Percentiles rank a stretch among this genome's conserved stretches.
Conservation (phyloP, 2,797 vertebrate genomes). For the Intellagama lesueurii region DNA sequence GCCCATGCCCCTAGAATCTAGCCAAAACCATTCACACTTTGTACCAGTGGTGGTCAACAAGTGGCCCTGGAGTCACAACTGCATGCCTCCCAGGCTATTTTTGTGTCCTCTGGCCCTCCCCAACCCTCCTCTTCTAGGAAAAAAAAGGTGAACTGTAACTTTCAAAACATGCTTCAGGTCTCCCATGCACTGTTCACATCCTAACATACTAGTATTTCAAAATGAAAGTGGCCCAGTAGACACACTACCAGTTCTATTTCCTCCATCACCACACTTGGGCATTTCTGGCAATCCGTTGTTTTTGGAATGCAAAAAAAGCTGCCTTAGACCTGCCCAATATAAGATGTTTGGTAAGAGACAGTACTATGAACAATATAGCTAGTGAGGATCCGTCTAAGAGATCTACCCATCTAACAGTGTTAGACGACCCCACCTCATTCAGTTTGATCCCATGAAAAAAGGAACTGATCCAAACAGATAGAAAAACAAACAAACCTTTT, state of each 20-base stretch:
- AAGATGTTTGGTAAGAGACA: not conserved
- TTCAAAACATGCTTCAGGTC: too few species aligned
- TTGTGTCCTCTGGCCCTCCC: too few species aligned
- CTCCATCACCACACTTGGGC: not conserved
- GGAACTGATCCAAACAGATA: constrained; percentile 47
- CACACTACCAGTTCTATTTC: too few species aligned
- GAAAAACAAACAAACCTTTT: constrained; percentile 73
- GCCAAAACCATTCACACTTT: not conserved
- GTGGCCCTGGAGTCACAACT: too few species aligned
- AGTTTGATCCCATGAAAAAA: not conserved
- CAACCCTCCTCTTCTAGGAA: too few species aligned
- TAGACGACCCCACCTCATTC: not conserved
- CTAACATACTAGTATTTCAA: too few species aligned
- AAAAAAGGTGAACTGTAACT: too few species aligned
- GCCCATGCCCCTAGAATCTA: not conserved
- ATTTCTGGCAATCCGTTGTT: too few species aligned
- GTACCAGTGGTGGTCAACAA: too few species aligned
- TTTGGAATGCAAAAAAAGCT: too few species aligned
- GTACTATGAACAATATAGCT: not conserved
- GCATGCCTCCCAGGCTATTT: not conserved
- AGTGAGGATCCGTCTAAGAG: not conserved
- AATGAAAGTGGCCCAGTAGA: too few species aligned
- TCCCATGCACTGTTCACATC: too few species aligned
- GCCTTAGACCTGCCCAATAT: not conserved
- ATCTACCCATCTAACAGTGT: not conserved